A percentile compares a stretch with the other conserved stretches of the same genome.
These are phyloP conservation scores for Schizotus pectinicornis DNA, from an alignment of 2,888 invertebrate genomes.

Conservation along the genomic window DNA sequence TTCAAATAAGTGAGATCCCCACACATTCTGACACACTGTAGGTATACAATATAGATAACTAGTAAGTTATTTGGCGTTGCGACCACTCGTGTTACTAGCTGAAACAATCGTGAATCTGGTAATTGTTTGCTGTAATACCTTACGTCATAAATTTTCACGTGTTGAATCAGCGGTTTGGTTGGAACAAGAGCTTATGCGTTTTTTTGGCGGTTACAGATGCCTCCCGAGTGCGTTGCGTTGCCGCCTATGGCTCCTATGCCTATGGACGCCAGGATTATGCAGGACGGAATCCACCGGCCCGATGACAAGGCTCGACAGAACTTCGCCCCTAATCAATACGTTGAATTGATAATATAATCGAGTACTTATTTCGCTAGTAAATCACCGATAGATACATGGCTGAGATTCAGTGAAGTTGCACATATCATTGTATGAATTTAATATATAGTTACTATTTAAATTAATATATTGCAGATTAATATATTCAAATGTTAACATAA, in stretches of 20 bases:
- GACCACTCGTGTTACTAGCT: too few species aligned
- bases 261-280: conserved; percentile 52
- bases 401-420: conserved; percentile 23
- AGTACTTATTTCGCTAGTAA: conserved; percentile 16
- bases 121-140: too few species aligned
- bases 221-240: conserved; percentile 54
- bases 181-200: not conserved
- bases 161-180: too few species aligned
- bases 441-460: conserved; percentile 40
- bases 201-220: conserved; percentile 47
- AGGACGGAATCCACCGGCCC: conserved; percentile 46
- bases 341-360: conserved; percentile 53
- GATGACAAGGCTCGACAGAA: conserved; percentile 51
- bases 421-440: conserved; percentile 38
- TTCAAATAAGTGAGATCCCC: too few species aligned
- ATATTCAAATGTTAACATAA: conserved; percentile 48
- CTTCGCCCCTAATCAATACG: conserved; percentile 53
- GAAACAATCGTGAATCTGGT: too few species aligned
- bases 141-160: too few species aligned
- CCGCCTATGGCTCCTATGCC: conserved; percentile 49
- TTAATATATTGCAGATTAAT: conserved; percentile 49
- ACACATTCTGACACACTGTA: too few species aligned
- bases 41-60: too few species aligned
- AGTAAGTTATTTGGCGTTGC: too few species aligned
- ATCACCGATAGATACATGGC: conserved; percentile 9